Evolutionary conservation across 2,113 vertebrate species (phyloP), one percentile per base, ranked within the genome.

Genomic region (Motacilla tschutschensis): DNA sequence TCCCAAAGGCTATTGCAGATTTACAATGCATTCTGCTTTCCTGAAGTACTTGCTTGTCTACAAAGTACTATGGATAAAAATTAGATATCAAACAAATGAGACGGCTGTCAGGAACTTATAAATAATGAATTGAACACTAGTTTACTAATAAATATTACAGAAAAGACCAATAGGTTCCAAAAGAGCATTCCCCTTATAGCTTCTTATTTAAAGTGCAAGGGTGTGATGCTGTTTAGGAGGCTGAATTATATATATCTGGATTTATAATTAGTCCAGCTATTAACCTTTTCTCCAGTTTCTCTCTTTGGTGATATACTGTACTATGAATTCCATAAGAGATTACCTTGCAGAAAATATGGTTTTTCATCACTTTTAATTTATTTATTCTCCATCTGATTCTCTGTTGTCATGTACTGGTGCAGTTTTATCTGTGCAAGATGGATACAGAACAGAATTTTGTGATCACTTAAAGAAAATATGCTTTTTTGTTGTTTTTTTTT

Each of bases 71-170:
- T 58, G 87, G 85, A 88, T 92, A 95, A 93, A 95, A 94, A 93
- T 78, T 78, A 91, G 87, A 82, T 91, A 91, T 90, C 91, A 93
- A 93, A 90, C 64, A 94, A 96, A 94, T 93, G 83, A 94, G 92
- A 90, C 91, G 83, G 58, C 55, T 91, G 94, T 93, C 93, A 95
- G 88, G 89, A 91, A 83, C 48, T 26, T 88, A 78, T 93, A 94
- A 95, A 96, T 96, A 96, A 93, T 94, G 6, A 95, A 96, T 94
- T 93, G 94, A 95, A 94, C 95, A 47, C 76, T 92, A 69, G 89
- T 84, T 83, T 83, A 53, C 76, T 87, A 91, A 96, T 96, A 94
- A 95, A 95, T 96, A 93, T 94, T 93, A 93, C 80, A 95, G 65
- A 62, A 91, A 85, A 91, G 60, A 91, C 83, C 88, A 88, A 60